Evolutionary conservation across 1,140 invertebrate species (phyloP), one percentile per base, ranked within the genome.

Genomic region (Bombus impatiens): DNA sequence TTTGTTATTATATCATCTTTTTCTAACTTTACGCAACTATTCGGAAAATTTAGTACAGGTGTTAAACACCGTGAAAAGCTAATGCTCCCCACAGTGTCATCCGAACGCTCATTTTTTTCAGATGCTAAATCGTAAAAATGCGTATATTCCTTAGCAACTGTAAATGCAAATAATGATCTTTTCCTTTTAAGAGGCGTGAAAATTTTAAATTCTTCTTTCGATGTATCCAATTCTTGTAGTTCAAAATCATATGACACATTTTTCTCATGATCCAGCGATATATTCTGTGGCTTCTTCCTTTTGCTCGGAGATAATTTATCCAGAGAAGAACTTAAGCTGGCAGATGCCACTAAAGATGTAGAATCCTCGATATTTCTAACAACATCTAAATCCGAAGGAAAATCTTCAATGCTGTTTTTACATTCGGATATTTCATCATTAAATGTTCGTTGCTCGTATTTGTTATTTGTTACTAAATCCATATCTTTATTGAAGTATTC

Each of bases 131-230:
- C 78, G 3, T 72, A 62, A 40, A 70, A 84, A 65, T 22, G 40
- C 8, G 57, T 74, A 71, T 37, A 78, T 32, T 84, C 57, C 44
- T 86, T 80, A 22, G 22, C 8, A 6, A 59, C 15, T 2, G 40
- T 18, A 18, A 65, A 9, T 18, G 10, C 40, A 12, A 65, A 74
- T 40, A 87, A 79, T 0, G 90, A 79, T 78, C 84, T 91, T 76
- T 91, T 89, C 44, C 92, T 94, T 71, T 93, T 94, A 10, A 94
- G 92, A 10, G 94, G 93, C n/a, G 93, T 94, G 67, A 92, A 93
- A 87, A 95, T 95, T 86, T 93, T 88, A 87, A 94, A 94, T 53
- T 93, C 92, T 42, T 93, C 86, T 12, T 72, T 72, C 18, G 44
- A 68, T 4, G 0, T 18, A 65, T 82, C 78, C 18, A 18, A 42